Conservation (phyloP, 2,888 invertebrate species). For the Pandemis cinnamomeana region DNA sequence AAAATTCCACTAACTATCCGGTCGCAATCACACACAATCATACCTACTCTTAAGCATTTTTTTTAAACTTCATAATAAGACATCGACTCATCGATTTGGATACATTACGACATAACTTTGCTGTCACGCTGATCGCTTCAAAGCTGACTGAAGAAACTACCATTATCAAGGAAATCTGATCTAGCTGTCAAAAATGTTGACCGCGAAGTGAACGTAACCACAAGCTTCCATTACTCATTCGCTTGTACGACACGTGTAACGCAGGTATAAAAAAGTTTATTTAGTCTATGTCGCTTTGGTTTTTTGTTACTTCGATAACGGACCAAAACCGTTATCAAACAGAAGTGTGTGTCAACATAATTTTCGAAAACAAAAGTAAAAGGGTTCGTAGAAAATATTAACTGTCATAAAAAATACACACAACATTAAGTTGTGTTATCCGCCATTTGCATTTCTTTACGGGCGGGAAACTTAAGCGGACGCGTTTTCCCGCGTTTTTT, state of each 20-base stretch:
- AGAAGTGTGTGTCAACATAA: slow-evolving; percentile 4
- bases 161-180: slow-evolving; percentile 38
- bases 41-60: slow-evolving; percentile 16
- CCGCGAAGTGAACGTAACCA: slow-evolving; percentile 42
- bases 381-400: slow-evolving; percentile 1
- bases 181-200: slow-evolving; percentile 43
- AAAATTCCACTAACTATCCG: too few relatives aligned
- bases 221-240: slow-evolving; percentile 40
- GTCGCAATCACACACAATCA: not conserved
- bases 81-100: slow-evolving; percentile 47
- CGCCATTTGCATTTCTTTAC: slow-evolving; percentile 73
- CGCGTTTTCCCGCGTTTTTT: slow-evolving; percentile 62
- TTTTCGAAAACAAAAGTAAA: slow-evolving; percentile 36
- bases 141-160: slow-evolving; percentile 6
- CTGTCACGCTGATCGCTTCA: slow-evolving; percentile 13
- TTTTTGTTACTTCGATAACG: slow-evolving; percentile 18
- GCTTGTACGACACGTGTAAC: slow-evolving; percentile 38
- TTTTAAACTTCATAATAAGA: not conserved
- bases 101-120: slow-evolving; percentile 33
- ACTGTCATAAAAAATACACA: slow-evolving; percentile 27
- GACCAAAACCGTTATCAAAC: not conserved
- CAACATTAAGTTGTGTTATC: slow-evolving; percentile 44
- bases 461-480: slow-evolving; percentile 69
- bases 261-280: slow-evolving; percentile 20
- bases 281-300: slow-evolving; percentile 12